Conservation (phyloP, 2,797 vertebrate species). For the Microtus agrestis region DNA sequence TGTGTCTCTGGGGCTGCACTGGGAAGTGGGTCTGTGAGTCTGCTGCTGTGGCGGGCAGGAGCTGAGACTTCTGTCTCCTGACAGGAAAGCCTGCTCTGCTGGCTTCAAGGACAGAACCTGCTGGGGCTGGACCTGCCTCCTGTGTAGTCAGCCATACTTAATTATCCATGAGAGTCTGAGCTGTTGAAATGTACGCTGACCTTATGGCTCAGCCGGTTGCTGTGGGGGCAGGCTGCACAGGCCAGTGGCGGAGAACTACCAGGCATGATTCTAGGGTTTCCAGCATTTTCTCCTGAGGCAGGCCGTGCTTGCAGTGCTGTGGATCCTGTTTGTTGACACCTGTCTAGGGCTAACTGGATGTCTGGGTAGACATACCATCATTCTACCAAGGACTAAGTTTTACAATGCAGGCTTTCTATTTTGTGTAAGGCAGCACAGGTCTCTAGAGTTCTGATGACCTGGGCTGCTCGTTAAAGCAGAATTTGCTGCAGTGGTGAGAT, state of each 20-base stretch:
- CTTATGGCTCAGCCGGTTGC: not conserved
- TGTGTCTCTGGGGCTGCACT: not conserved
- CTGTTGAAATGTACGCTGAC: not conserved
- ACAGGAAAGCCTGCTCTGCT: not conserved
- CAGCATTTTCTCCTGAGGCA: not conserved
- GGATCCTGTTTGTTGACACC: not conserved
- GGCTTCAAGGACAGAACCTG: not conserved
- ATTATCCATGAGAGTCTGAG: not conserved
- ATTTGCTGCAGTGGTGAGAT: not conserved
- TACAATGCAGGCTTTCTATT: not conserved
- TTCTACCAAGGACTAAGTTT: not conserved
- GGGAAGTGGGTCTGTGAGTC: not conserved
- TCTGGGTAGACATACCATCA: too few species aligned
- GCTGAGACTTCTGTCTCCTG: not conserved
- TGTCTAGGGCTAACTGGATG: not conserved
- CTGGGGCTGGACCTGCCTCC: not conserved
- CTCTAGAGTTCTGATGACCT: too few species aligned
- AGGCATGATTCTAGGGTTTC: too few species aligned
- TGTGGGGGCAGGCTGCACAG: not conserved
- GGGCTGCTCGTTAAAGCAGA: not conserved
- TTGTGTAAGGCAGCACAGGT: not conserved
- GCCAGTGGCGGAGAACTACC: too few species aligned
- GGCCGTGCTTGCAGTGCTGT: not conserved
- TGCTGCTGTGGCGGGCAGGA: not conserved
- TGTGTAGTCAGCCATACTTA: not conserved